These are phyloP conservation scores for Phytoseiulus persimilis DNA, from an alignment of 2,888 invertebrate species.

Conservation along the genomic window DNA sequence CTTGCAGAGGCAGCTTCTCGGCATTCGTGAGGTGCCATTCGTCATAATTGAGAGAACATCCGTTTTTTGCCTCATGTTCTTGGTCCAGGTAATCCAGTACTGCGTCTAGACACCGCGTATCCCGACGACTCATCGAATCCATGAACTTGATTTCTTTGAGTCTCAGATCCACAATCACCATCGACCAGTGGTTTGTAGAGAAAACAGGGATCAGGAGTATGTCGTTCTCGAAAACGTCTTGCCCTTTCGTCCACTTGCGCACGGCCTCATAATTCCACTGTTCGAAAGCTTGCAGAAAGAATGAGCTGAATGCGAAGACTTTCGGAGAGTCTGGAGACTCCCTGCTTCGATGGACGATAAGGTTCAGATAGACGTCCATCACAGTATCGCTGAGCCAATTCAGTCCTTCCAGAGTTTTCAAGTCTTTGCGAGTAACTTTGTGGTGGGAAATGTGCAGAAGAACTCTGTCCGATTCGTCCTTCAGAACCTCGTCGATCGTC, in stretches of 20 bases:
- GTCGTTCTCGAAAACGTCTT: conserved; percentile 76
- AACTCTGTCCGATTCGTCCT: too few relatives aligned
- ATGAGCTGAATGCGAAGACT: conserved; percentile 85
- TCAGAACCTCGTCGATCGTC: too few relatives aligned
- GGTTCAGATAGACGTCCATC: conserved; percentile 92
- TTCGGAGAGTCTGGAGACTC: conserved; percentile 62
- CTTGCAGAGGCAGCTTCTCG: conserved; percentile 73
- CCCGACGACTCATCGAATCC: conserved; percentile 82
- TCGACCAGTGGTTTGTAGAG: conserved; percentile 90
- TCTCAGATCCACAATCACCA: conserved; percentile 72
- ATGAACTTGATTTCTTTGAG: conserved; percentile 68
- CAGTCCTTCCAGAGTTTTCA: conserved; percentile 68
- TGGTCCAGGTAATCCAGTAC: conserved; percentile 68
- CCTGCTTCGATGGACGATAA: conserved; percentile 70
- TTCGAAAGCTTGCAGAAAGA: conserved; percentile 79
- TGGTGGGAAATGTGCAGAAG: too few relatives aligned
- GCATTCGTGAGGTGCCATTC: conserved; percentile 63
- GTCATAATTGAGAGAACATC: conserved; percentile 60
- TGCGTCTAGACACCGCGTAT: conserved; percentile 63
- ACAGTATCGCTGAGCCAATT: conserved; percentile 90
- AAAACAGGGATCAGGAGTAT: conserved; percentile 83
- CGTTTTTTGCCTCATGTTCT: conserved; percentile 77
- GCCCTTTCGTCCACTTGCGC: conserved; percentile 80
- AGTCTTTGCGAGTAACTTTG: conserved; percentile 65
- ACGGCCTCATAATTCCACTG: conserved; percentile 70